Conservation (phyloP, 2,797 vertebrate genomes). For the Danio kyathit region DNA sequence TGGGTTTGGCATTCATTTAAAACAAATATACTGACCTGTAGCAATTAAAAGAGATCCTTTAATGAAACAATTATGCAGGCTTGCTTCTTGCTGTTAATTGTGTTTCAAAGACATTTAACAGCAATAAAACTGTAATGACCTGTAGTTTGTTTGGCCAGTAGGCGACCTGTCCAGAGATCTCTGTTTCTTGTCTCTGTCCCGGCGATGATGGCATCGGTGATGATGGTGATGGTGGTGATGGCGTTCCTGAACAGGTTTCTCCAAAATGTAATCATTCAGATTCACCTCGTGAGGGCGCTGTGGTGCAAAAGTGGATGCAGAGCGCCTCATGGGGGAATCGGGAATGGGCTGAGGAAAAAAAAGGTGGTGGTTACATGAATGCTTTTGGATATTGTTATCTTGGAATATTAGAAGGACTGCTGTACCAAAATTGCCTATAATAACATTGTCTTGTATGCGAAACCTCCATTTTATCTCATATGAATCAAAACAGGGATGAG, state of each 20-base stretch:
- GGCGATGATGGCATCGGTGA: constrained; percentile 90
- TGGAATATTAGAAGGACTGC: constrained; percentile 29
- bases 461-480: constrained; percentile 13
- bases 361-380: constrained; percentile 4
- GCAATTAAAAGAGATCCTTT: not conserved
- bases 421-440: not conserved
- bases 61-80: not conserved
- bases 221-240: constrained; percentile 85
- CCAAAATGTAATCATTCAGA: constrained; percentile 81
- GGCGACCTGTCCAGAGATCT: constrained; percentile 87
- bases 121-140: constrained; percentile 73
- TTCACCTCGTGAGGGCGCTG: constrained; percentile 82
- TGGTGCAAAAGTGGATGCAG: constrained; percentile 87
- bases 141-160: constrained; percentile 74
- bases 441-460: constrained; percentile 10
- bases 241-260: constrained; percentile 81
- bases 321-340: constrained; percentile 90
- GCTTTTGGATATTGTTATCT: constrained; percentile 14
- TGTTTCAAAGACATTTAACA: not conserved
- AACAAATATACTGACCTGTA: no score
- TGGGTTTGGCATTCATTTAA: not conserved
- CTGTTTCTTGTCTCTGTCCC: constrained; percentile 90
- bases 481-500: constrained; percentile 11
- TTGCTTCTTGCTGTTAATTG: not conserved
- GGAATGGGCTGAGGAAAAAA: constrained; percentile 80